Conservation (phyloP, 64 coral and sea anemone genomes). For the Exaiptasia diaphana region DNA sequence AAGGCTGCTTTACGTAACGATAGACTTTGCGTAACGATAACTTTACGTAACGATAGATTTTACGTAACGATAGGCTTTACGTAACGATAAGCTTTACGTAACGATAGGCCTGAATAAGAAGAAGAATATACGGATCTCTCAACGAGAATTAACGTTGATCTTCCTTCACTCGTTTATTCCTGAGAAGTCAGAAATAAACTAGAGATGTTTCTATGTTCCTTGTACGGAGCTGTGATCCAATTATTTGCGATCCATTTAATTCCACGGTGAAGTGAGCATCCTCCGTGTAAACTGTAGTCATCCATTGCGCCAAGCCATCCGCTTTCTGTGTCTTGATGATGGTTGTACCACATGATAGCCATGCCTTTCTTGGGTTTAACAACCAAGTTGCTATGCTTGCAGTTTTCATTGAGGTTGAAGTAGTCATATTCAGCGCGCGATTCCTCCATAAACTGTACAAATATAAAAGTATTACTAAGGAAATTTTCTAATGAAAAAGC, state of each 20-base stretch:
- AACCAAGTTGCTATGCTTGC: conserved; percentile 52
- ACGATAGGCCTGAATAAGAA: too few relatives aligned
- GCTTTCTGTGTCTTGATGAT: conserved; percentile 61
- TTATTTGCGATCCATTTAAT: conserved; percentile 94
- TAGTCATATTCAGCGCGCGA: conserved; percentile 43
- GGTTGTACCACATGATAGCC: conserved; percentile 88
- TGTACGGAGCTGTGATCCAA: conserved; percentile 83
- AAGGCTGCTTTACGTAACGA: too few relatives aligned
- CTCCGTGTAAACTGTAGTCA: conserved; percentile 80
- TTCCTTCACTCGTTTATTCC: too few relatives aligned
- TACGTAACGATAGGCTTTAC: too few relatives aligned
- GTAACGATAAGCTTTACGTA: too few relatives aligned
- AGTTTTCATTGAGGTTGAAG: conserved; percentile 87
- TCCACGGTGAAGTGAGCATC: conserved; percentile 59
- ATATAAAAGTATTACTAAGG: not conserved
- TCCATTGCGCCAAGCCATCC: conserved; percentile 66
- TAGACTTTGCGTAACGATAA: too few relatives aligned
- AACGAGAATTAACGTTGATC: too few relatives aligned
- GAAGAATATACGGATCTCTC: too few relatives aligned
- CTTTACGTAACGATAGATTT: too few relatives aligned
- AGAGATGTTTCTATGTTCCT: too few relatives aligned
- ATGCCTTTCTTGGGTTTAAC: conserved; percentile 70
- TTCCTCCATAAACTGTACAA: conserved; percentile 31
- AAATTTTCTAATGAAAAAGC: too few relatives aligned
- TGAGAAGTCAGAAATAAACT: too few relatives aligned